Evolutionary conservation across 2,113 vertebrate genomes (phyloP), one percentile per base, ranked within the genome.

Genomic region (Regulus satrapa): DNA sequence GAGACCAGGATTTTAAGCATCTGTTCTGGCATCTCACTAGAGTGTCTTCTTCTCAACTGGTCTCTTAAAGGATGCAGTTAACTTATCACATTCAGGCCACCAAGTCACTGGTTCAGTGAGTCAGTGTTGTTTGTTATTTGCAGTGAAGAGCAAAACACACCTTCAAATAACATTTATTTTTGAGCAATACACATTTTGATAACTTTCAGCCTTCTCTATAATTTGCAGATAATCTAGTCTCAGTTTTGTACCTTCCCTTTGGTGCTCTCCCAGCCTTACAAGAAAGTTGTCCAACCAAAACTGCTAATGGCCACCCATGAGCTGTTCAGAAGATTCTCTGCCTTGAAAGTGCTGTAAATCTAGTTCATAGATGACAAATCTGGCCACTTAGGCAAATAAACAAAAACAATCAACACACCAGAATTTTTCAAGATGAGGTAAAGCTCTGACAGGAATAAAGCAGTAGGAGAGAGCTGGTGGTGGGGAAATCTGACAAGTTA

Each of bases 401-500:
- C 40, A 74, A 86, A 86, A 77, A 2, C 46, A 74, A 8, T 74
- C 51, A 61, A 51, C 26, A 29, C 24, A 66, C 12, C 26, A 76
- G 49, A 62, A 41, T 66, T 80, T 72, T 92, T 94, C 67, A 76
- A 66, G 67, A 45, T 45, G 58, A 79, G 73, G 49, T 76, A 62
- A 79, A 93, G 43, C 43, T 89, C 62, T 91, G 86, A 75, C 25
- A 38, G 26, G 45, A 88, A 73, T 36, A 89, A 26, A 91, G 55
- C 32, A 59, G 74, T 41, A 62, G 71, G 43, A 96, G 46, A 85
- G 63, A 83, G 55, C 24, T 64, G 64, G 3, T 52, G 64, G 31
- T 80, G 18, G 41, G 6, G 34, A 89, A 96, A 93, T 90, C 36
- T 95, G 91, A 90, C 84, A 93, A 93, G 63, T 88, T 94, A 94